These are phyloP conservation scores for Catamblyrhynchus diadema DNA, from an alignment of 2,797 vertebrate genomes.

Conservation along the genomic window DNA sequence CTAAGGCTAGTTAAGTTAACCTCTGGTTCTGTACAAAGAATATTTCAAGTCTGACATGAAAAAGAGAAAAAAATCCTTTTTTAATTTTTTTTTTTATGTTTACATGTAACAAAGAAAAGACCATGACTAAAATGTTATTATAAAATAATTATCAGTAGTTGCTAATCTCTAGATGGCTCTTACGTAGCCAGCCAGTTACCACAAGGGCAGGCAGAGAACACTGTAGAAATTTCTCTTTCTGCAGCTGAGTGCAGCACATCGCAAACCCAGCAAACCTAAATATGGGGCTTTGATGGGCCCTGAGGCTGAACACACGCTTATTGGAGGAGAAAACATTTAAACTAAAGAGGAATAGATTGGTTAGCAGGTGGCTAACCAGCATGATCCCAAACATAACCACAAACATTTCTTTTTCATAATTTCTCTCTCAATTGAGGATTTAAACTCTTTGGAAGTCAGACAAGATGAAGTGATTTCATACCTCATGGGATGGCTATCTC, in stretches of 20 bases:
- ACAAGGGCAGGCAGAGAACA: not conserved
- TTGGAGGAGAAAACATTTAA: conserved; percentile 1
- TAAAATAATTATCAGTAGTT: not conserved
- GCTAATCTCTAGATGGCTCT: not conserved
- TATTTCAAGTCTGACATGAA: not conserved
- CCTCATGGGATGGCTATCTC: not conserved
- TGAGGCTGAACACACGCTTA: not conserved
- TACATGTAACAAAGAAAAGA: not conserved
- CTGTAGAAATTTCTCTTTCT: not conserved
- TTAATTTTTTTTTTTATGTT: not conserved
- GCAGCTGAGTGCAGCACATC: not conserved
- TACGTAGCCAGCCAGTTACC: not conserved
- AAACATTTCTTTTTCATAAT: conserved; percentile 13
- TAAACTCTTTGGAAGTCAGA: conserved; percentile 38
- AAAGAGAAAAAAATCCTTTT: not conserved
- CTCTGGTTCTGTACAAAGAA: not conserved
- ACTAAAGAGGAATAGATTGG: conserved; percentile 20
- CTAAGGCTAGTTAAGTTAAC: not conserved
- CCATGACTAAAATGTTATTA: not conserved
- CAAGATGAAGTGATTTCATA: not conserved
- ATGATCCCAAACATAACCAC: conserved; percentile 7
- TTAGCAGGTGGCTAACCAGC: conserved; percentile 62
- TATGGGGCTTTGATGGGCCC: not conserved
- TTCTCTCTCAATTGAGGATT: conserved; percentile 8
- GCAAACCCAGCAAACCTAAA: not conserved